Conservation (phyloP, 2,888 invertebrate species). For the Drosophila fungiperda region DNA sequence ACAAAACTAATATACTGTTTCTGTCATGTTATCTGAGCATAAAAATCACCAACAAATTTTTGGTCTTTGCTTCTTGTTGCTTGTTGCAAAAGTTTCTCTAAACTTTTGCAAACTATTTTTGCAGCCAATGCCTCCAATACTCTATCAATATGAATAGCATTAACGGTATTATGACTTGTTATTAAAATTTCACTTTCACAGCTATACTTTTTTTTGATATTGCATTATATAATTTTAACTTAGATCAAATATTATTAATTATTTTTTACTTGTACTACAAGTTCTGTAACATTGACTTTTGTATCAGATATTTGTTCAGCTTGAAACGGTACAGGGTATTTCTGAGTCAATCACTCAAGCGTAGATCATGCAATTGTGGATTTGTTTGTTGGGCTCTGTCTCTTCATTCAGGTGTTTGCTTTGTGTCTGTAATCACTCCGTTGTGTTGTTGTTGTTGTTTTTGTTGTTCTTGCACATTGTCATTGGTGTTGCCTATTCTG, state of each 20-base stretch:
- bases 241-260: not conserved
- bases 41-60: slow-evolving; percentile 13
- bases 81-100: slow-evolving; percentile 20
- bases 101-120: slow-evolving; percentile 41
- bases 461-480: slow-evolving; percentile 26
- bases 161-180: not conserved
- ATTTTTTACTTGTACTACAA: not conserved
- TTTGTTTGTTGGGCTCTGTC: not conserved
- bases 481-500: slow-evolving; percentile 40
- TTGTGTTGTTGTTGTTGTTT: slow-evolving; percentile 41
- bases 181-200: not conserved
- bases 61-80: slow-evolving; percentile 17
- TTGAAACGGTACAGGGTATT: slow-evolving; percentile 14
- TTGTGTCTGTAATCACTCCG: slow-evolving; percentile 68
- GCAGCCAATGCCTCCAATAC: not conserved
- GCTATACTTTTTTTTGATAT: not conserved
- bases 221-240: not conserved
- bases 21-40: not conserved
- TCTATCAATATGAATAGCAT: not conserved
- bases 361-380: not conserved
- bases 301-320: not conserved
- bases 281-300: not conserved
- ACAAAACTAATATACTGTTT: not conserved
- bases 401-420: slow-evolving; percentile 29
- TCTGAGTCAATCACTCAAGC: not conserved